These are phyloP conservation scores for Crocallis elinguaria DNA, from an alignment of 2,888 invertebrate genomes.

Conservation along the genomic window DNA sequence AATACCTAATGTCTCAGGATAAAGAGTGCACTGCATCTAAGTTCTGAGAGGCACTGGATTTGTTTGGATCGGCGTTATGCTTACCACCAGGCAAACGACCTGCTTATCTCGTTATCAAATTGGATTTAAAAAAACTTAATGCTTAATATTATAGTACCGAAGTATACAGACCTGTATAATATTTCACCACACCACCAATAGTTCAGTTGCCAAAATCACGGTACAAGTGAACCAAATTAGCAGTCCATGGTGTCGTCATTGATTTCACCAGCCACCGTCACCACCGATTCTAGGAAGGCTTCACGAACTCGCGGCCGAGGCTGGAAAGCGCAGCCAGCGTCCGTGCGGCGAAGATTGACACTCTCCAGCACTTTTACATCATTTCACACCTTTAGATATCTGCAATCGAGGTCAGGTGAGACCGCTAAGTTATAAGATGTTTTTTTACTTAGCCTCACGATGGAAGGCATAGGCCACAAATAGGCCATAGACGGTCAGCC, in stretches of 20 bases:
- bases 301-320: not conserved
- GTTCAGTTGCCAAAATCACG: not conserved
- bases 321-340: conserved; percentile 23
- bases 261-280: conserved; percentile 3
- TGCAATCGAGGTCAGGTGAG: not conserved
- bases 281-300: conserved; percentile 12
- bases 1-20: too few relatives aligned
- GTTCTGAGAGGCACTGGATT: too few relatives aligned
- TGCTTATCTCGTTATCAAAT: too few relatives aligned
- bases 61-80: too few relatives aligned
- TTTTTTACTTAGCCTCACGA: not conserved
- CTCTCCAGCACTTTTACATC: not conserved
- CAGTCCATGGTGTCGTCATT: conserved; percentile 2
- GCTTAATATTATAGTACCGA: too few relatives aligned
- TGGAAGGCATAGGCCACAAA: not conserved
- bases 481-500: not conserved
- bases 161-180: too few relatives aligned
- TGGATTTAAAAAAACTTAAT: too few relatives aligned
- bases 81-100: too few relatives aligned
- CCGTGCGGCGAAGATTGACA: conserved; percentile 27
- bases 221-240: not conserved
- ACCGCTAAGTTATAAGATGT: not conserved
- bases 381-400: too few relatives aligned
- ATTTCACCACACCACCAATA: not conserved
- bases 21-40: too few relatives aligned